phyloP scores from a whole-genome alignment of 2,888 invertebrate genomes.

The Cerceris rybyensis region DNA sequence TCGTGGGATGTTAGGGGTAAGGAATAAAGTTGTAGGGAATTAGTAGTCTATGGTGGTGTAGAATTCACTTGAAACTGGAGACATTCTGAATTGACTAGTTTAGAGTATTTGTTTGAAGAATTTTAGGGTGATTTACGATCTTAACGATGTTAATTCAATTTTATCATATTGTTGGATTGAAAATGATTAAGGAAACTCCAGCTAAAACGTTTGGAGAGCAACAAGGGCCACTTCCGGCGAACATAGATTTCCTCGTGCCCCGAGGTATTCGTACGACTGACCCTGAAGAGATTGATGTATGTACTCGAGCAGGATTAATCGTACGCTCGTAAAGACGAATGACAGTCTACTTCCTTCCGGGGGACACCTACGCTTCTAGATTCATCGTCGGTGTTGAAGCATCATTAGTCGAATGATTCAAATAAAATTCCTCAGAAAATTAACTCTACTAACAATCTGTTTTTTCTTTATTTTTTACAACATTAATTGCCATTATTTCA shows the following conservation, averaged over 20 bases:
- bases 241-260: conserved; percentile 20
- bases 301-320: conserved; percentile 54
- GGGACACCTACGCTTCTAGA: conserved; percentile 61
- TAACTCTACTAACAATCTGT: conserved; percentile 37
- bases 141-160: too few relatives aligned
- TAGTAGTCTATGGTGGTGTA: too few relatives aligned
- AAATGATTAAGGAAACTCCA: background rate
- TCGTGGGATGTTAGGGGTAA: too few relatives aligned
- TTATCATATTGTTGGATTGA: background rate
- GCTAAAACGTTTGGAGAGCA: background rate
- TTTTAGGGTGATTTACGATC: too few relatives aligned
- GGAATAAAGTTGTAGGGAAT: too few relatives aligned
- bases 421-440: conserved; percentile 40
- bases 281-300: conserved; percentile 61
- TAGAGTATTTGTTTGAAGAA: too few relatives aligned
- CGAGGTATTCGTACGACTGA: conserved; percentile 41
- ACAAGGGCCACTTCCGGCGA: background rate
- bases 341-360: conserved; percentile 64
- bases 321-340: conserved; percentile 61
- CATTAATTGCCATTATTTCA: too few relatives aligned
- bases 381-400: conserved; percentile 34
- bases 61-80: too few relatives aligned
- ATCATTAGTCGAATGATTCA: conserved; percentile 31
- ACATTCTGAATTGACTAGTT: too few relatives aligned
- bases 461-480: conserved; percentile 10